These are phyloP conservation scores for Drosophila busckii DNA, from an alignment of 1,140 invertebrate species.

Conservation along the genomic window DNA sequence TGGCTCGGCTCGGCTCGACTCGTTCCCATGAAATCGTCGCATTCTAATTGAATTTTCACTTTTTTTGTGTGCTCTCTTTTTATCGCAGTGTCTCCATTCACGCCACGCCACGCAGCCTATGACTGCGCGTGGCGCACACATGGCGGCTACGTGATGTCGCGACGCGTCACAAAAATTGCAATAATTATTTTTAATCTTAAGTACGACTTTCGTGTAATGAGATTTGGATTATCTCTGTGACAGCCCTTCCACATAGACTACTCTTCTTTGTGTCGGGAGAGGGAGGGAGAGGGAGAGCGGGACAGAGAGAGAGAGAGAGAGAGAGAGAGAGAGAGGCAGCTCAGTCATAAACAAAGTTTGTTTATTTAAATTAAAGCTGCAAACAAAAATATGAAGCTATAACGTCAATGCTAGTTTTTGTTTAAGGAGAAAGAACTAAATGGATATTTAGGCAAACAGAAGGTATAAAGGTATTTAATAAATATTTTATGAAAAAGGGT, in stretches of 20 bases:
- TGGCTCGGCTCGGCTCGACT: constrained; percentile 28
- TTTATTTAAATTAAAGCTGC: too few species aligned
- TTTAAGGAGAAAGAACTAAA: too few species aligned
- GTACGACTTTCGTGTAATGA: constrained; percentile 75
- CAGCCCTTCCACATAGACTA: constrained; percentile 26
- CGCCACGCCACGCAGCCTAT: neutral
- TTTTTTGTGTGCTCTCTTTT: constrained; percentile 34
- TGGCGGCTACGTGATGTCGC: constrained; percentile 57
- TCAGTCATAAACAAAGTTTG: too few species aligned
- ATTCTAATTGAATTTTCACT: constrained; percentile 77
- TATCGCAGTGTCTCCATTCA: neutral
- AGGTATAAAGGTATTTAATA: too few species aligned
- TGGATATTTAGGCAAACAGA: too few species aligned
- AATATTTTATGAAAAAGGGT: too few species aligned
- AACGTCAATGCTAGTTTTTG: too few species aligned
- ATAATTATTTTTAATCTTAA: constrained; percentile 78
- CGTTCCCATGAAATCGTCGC: constrained; percentile 66
- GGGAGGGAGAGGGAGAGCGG: too few species aligned
- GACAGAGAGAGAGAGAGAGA: too few species aligned
- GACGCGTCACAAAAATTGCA: constrained; percentile 69
- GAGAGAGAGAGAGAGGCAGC: too few species aligned
- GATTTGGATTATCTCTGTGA: constrained; percentile 73
- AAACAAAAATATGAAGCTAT: too few species aligned
- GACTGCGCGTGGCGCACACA: constrained; percentile 18
- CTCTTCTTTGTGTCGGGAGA: too few species aligned